Base-by-base conservation (phyloP, 2,888 invertebrate species). In the Pseudoips prasinana region DNA sequence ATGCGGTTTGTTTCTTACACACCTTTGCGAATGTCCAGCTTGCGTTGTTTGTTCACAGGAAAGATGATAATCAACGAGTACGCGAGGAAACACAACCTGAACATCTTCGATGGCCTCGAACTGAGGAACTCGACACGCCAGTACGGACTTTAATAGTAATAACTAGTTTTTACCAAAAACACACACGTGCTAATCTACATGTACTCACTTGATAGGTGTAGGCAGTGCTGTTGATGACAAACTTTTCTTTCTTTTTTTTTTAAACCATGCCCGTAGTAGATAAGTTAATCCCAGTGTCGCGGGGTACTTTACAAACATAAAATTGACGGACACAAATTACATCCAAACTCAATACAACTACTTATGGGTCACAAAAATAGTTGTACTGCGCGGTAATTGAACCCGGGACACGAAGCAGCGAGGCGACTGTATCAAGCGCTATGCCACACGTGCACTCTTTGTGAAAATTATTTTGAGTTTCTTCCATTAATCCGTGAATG, bases 131-230 rank as follows among this genome's bases (percentile, higher is more conserved):
- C 93, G 70, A 93, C 93, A 76, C 92, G 94, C 90, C 93, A 93
- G 92, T 94, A 93, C 91, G 93, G 93, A 92, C 93, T 92, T 93
- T 93, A 92, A 92, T 90, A 83, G 87, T 88, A 88, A 86, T 86
- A 81, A 27, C 73, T 80, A 84, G 81, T 81, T 81, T 76, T 82
- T 82, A 50, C 57, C 57, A 73, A 70, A 70, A 59, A 63, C 62
- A 57, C 39, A 44, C 31, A 46, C 42, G 30, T 39, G 33, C 9
- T 29, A 19, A 34, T 25, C 44, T 29, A 35, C 29, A 42, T 29
- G 46, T 28, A 32, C 34, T 19, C 29, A 33, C 7, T 2, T 3
- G 3, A 5, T 20, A 20, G 20, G 20, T n/a, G 14, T 14, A 14
- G 33, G 29, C 35, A 17, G 22, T 20, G 22, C 22, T 3, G 10